phyloP scores from a whole-genome alignment of 2,113 vertebrate genomes.

The Platysteira castanea region DNA sequence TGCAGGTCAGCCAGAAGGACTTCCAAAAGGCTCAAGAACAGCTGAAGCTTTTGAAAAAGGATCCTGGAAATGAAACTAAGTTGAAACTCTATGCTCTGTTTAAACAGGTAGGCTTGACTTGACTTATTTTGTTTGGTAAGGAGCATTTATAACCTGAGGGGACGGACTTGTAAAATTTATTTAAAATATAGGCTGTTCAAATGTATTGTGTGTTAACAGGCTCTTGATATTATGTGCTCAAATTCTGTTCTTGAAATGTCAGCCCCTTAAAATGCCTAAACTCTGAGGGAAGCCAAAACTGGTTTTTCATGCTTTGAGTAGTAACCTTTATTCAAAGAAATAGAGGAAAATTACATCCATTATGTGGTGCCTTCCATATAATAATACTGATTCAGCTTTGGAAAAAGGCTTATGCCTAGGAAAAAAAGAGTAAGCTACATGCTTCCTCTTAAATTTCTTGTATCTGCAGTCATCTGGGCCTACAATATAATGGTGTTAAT shows the following conservation, averaged over 20 bases:
- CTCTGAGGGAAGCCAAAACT: background rate
- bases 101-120: constrained; percentile 83
- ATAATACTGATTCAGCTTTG: background rate
- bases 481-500: background rate
- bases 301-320: background rate
- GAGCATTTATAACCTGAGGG: background rate
- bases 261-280: background rate
- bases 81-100: constrained; percentile 90
- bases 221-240: background rate
- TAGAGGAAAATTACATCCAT: background rate
- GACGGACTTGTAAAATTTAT: background rate
- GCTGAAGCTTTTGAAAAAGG: constrained; percentile 80
- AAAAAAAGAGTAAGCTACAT: background rate
- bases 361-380: background rate
- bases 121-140: background rate
- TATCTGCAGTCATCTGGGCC: background rate
- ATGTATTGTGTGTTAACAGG: background rate
- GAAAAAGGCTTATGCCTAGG: background rate
- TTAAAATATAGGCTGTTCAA: background rate
- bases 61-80: constrained; percentile 88
- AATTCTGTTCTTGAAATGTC: background rate
- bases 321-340: background rate
- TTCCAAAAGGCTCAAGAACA: constrained; percentile 82
- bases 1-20: constrained; percentile 78
- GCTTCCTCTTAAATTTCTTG: background rate